A percentile compares a stretch with the other conserved stretches of the same genome.
phyloP scores from a whole-genome alignment of 2,797 vertebrate species.

The Danio aesculapii region DNA sequence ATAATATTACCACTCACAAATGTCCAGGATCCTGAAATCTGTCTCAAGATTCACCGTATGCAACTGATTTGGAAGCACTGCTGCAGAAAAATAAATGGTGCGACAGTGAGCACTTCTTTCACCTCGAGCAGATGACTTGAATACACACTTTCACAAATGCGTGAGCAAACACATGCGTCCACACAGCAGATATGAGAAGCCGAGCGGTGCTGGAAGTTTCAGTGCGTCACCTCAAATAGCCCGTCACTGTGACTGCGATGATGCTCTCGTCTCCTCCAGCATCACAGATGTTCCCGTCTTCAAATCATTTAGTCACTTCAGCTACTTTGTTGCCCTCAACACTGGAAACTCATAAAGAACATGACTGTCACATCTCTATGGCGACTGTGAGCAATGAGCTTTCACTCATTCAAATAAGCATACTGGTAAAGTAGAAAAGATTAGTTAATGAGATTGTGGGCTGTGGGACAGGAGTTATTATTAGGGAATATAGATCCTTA shows the following conservation, averaged over 20 bases:
- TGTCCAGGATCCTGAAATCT: no score
- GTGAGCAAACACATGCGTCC: neutral
- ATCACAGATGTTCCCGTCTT: slow-evolving; percentile 22
- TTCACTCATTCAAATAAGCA: neutral
- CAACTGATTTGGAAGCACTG: neutral
- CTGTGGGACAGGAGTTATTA: no score
- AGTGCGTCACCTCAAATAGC: slow-evolving; percentile 18
- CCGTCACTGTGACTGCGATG: neutral
- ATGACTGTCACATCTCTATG: neutral
- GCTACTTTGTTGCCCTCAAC: slow-evolving; percentile 1
- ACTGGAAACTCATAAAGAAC: neutral
- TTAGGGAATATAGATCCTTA: no score
- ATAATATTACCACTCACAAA: neutral
- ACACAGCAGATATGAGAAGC: neutral
- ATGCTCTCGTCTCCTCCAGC: neutral
- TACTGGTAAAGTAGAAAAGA: neutral
- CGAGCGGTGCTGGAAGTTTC: slow-evolving; percentile 5
- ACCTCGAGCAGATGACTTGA: slow-evolving; percentile 6
- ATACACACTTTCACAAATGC: slow-evolving; percentile 3
- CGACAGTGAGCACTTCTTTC: neutral
- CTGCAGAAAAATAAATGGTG: neutral
- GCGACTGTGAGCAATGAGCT: neutral
- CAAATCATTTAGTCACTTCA: slow-evolving; percentile 26
- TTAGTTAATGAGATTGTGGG: neutral
- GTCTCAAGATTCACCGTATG: neutral